Percentiles rank a stretch among this genome's conserved stretches.
Conservation (phyloP, 2,797 vertebrate genomes). For the Lutjanus campechanus region DNA sequence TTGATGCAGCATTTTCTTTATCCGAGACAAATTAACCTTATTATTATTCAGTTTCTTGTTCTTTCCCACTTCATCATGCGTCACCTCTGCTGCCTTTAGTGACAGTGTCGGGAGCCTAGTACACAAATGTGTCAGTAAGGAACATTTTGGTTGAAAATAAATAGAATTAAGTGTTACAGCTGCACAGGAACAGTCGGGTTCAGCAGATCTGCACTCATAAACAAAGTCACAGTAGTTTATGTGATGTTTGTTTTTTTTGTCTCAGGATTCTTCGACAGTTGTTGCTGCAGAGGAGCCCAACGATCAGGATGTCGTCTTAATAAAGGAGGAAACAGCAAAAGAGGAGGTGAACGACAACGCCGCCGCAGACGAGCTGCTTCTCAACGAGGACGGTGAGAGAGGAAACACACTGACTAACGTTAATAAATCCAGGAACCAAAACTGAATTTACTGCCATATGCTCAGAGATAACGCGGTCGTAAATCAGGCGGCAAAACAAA, state of each 20-base stretch:
- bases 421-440: too few species aligned
- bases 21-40: too few species aligned
- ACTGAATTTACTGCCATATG: too few species aligned
- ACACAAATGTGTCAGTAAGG: neutral
- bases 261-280: slow-evolving; percentile 42
- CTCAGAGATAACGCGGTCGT: too few species aligned
- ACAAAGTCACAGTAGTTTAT: neutral
- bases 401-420: too few species aligned
- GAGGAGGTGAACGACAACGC: slow-evolving; percentile 34
- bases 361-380: slow-evolving; percentile 18
- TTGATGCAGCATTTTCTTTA: too few species aligned
- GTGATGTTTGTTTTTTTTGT: neutral
- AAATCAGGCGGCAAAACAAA: too few species aligned
- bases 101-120: too few species aligned
- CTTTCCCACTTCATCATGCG: neutral
- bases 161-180: too few species aligned
- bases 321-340: slow-evolving; percentile 66
- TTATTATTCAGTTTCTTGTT: neutral
- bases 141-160: neutral
- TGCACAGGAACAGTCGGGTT: neutral
- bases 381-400: slow-evolving; percentile 67
- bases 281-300: slow-evolving; percentile 11
- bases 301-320: slow-evolving; percentile 48
- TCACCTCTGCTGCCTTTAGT: neutral
- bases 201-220: neutral